These are phyloP conservation scores for Rhabditoides inermis DNA, from an alignment of 2,888 invertebrate genomes.

Conservation along the genomic window DNA sequence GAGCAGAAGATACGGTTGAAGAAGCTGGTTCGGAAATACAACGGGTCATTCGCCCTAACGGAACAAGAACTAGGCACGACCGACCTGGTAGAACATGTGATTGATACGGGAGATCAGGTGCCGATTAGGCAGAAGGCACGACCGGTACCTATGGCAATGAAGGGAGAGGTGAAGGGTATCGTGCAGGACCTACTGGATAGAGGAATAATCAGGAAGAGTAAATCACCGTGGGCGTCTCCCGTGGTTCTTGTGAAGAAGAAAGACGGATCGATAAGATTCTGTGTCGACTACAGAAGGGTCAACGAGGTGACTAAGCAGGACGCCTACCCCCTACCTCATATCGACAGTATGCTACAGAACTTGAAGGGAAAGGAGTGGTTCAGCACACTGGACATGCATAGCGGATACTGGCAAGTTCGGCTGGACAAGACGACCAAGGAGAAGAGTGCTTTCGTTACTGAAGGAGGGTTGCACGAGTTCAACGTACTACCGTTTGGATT, in stretches of 20 bases:
- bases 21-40: neutral
- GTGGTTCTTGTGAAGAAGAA: conserved; percentile 8
- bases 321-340: conserved; percentile 18
- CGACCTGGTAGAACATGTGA: neutral
- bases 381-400: conserved; percentile 12
- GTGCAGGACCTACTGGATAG: neutral
- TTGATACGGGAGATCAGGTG: neutral
- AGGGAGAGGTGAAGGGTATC: neutral
- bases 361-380: conserved; percentile 9
- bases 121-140: conserved; percentile 1
- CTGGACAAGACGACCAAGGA: conserved; percentile 11
- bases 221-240: conserved; percentile 1
- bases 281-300: conserved; percentile 18
- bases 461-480: conserved; percentile 23
- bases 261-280: conserved; percentile 13
- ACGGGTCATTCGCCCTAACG: neutral
- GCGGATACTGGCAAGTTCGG: conserved; percentile 24
- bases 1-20: too few species aligned
- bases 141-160: conserved; percentile 3
- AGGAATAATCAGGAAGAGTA: conserved; percentile 1
- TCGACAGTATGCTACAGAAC: conserved; percentile 9
- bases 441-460: conserved; percentile 25
- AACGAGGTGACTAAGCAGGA: conserved; percentile 14
- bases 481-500: conserved; percentile 30
- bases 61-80: neutral